Conservation (phyloP, 2,888 invertebrate genomes). For the Nebria brevicollis region DNA sequence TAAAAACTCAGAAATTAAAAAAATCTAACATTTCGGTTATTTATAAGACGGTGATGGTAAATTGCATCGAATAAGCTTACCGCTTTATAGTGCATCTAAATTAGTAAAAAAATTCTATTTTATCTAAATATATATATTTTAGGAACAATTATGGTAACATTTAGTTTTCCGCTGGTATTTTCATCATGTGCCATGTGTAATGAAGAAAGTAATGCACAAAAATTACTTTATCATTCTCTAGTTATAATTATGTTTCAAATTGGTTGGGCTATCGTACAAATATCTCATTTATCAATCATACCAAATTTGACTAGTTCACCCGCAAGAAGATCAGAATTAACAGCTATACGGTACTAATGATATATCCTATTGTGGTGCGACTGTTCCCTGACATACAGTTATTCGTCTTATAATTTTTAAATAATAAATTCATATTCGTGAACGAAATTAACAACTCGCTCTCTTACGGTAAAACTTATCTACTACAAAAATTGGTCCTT, state of each 20-base stretch:
- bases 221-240: constrained; percentile 67
- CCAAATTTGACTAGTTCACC: constrained; percentile 79
- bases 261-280: constrained; percentile 94
- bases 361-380: no score
- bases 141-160: constrained; percentile 75
- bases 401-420: no score
- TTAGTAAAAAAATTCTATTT: not conserved
- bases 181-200: constrained; percentile 73
- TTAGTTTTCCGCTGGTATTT: constrained; percentile 84
- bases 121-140: constrained; percentile 51
- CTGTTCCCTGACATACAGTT: no score
- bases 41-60: no score
- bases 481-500: no score
- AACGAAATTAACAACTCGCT: no score
- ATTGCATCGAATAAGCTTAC: not conserved
- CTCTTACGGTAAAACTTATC: no score
- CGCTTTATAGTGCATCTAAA: not conserved
- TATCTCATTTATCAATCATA: constrained; percentile 91
- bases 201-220: constrained; percentile 60
- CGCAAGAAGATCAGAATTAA: constrained; percentile 78
- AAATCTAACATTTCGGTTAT: not conserved
- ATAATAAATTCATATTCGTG: no score
- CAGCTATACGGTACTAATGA: constrained; percentile 75
- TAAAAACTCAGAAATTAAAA: not conserved
- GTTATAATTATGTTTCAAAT: constrained; percentile 84